These are phyloP conservation scores for Heliconius melpomene DNA, from an alignment of 1,140 invertebrate species.

Conservation along the genomic window DNA sequence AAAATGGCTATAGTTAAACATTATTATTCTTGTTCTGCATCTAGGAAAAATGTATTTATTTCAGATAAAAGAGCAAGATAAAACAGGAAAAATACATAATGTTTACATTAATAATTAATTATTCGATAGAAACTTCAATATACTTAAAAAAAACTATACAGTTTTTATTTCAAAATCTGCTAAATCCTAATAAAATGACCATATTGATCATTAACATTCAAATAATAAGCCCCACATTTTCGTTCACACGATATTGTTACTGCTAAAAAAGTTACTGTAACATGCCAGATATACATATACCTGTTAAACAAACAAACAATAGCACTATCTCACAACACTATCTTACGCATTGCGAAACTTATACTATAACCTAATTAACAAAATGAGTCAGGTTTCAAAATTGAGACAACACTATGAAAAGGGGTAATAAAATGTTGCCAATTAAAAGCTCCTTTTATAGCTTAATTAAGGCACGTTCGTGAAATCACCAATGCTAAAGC, in stretches of 20 bases:
- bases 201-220: background rate
- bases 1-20: no score
- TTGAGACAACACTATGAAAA: background rate
- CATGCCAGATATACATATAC: background rate
- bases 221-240: background rate
- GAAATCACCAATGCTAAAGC: background rate
- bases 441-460: background rate
- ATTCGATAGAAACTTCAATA: no score
- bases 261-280: background rate
- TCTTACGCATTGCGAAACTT: background rate
- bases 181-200: no score
- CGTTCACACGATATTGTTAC: background rate
- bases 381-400: background rate
- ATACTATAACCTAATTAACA: background rate
- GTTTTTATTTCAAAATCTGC: no score
- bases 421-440: background rate
- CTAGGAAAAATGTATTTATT: no score
- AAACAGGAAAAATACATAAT: no score
- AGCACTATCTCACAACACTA: background rate
- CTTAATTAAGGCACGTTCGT: background rate
- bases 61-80: no score
- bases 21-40: no score
- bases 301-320: slow-evolving; percentile 1
- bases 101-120: no score
- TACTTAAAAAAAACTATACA: no score